Percentiles rank a stretch among this genome's conserved stretches.
Conservation (phyloP, 2,113 vertebrate genomes). For the Phaethornis superciliosus region DNA sequence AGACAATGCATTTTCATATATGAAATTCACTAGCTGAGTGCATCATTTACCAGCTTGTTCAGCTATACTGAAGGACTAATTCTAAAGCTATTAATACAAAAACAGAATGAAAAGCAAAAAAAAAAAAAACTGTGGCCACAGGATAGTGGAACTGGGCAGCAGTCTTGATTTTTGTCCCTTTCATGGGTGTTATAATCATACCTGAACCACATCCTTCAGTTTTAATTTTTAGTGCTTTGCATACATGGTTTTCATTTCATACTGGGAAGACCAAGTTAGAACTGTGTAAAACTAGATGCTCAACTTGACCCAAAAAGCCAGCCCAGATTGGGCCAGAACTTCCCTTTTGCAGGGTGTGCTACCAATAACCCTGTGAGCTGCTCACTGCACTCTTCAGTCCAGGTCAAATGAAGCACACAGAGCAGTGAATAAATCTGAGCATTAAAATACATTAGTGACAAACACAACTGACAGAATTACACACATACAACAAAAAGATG, state of each 20-base stretch:
- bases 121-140: background rate
- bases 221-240: background rate
- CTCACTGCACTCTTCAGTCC: background rate
- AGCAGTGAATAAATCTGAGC: background rate
- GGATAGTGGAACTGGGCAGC: background rate
- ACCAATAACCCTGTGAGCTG: background rate
- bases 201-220: background rate
- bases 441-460: background rate
- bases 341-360: background rate
- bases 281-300: background rate
- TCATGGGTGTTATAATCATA: background rate
- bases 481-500: background rate
- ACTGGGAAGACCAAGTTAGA: background rate
- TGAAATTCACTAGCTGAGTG: background rate
- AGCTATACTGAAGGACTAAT: background rate
- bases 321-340: background rate
- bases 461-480: background rate
- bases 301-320: background rate
- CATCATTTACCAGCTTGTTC: background rate
- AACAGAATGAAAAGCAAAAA: background rate
- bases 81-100: background rate
- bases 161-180: background rate
- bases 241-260: background rate
- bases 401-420: background rate
- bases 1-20: background rate